Conservation (phyloP, 2,113 vertebrate species). For the Halichoeres trimaculatus region DNA sequence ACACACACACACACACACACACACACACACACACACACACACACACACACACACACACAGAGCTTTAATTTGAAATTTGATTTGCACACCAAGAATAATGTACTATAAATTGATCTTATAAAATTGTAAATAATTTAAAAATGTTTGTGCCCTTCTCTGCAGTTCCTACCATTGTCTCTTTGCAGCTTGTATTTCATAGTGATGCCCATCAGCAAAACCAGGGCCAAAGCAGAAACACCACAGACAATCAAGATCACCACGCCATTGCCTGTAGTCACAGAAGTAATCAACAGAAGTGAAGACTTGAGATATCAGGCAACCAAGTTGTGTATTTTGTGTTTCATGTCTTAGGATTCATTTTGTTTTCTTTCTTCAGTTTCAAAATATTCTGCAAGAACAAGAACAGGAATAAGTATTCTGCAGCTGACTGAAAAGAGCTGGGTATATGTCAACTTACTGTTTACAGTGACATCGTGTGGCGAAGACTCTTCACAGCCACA, state of each 20-base stretch:
- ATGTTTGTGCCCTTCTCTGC: not conserved
- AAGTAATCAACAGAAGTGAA: not conserved
- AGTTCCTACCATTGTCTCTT: slow-evolving; percentile 63
- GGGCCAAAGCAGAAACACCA: slow-evolving; percentile 47
- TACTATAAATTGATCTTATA: no score
- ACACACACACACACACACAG: no score
- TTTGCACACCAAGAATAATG: no score
- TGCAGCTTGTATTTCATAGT: slow-evolving; percentile 69
- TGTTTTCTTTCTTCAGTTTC: not conserved
- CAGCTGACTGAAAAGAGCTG: not conserved
- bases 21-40: no score
- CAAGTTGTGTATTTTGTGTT: not conserved
- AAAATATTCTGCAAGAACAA: not conserved
- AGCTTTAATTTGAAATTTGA: no score
- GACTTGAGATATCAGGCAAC: not conserved
- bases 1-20: no score
- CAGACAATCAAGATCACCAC: slow-evolving; percentile 59
- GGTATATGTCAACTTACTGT: slow-evolving; percentile 31
- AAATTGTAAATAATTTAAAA: no score
- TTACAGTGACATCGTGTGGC: not conserved
- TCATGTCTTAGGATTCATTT: not conserved
- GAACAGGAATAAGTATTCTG: not conserved
- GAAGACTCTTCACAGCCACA: not conserved
- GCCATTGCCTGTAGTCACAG: not conserved
- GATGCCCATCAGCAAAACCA: slow-evolving; percentile 56